A percentile compares a stretch with the other conserved stretches of the same genome.
These are phyloP conservation scores for Macrocentrus cingulum DNA, from an alignment of 1,140 invertebrate species.

Conservation along the genomic window DNA sequence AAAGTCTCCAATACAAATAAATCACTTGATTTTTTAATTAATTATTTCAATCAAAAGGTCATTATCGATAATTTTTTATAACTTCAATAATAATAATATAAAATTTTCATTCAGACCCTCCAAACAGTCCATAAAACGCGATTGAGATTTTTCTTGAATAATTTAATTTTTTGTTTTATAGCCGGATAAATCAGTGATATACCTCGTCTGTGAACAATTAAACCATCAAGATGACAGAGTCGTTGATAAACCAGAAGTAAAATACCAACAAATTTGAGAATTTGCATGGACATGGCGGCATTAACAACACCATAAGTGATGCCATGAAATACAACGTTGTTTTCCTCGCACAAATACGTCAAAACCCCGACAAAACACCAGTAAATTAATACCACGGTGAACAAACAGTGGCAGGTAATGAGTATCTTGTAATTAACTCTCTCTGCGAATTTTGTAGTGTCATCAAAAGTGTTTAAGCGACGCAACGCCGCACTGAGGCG, in stretches of 20 bases:
- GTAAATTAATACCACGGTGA: slow-evolving; percentile 18
- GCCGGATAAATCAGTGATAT: no score
- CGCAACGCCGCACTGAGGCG: slow-evolving; percentile 23
- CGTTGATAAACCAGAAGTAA: slow-evolving; percentile 28
- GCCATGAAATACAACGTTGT: slow-evolving; percentile 24
- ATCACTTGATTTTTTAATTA: no score
- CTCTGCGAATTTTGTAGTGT: slow-evolving; percentile 24
- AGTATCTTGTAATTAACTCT: not conserved
- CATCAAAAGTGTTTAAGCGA: slow-evolving; percentile 33
- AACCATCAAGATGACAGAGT: slow-evolving; percentile 28
- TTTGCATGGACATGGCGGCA: slow-evolving; percentile 30
- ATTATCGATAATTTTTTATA: no score
- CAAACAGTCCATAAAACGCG: no score
- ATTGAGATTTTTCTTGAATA: no score
- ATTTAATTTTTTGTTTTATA: no score
- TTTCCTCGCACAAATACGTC: slow-evolving; percentile 27
- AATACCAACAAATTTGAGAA: slow-evolving; percentile 33
- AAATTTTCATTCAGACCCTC: no score
- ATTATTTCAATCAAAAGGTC: no score
- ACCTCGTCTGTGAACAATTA: slow-evolving; percentile 28
- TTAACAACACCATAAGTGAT: slow-evolving; percentile 30
- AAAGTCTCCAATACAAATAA: no score
- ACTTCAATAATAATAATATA: no score
- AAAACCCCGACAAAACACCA: slow-evolving; percentile 31
- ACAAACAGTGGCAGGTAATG: not conserved